A percentile compares a stretch with the other conserved stretches of the same genome.
These are phyloP conservation scores for Blastobasis adustella DNA, from an alignment of 2,888 invertebrate species.

Conservation along the genomic window DNA sequence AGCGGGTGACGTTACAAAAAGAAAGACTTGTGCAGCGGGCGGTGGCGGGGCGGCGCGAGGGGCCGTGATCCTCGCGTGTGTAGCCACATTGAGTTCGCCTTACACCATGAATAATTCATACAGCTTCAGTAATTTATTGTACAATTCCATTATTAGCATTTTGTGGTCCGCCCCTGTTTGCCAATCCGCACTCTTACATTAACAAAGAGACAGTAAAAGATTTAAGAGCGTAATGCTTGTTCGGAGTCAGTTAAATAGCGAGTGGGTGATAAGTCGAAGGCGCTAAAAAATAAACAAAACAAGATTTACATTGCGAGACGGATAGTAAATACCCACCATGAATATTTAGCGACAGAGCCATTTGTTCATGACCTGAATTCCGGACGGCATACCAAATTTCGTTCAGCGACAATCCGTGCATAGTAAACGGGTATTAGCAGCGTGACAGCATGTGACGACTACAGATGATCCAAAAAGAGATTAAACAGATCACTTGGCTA, in stretches of 20 bases:
- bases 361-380: conserved; percentile 60
- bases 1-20: conserved; percentile 12
- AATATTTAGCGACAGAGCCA: conserved; percentile 45
- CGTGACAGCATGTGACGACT: too few species aligned
- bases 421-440: conserved; percentile 26
- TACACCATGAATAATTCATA: conserved; percentile 34
- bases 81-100: conserved; percentile 23
- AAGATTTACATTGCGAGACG: conserved; percentile 16
- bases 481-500: too few species aligned
- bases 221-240: neutral
- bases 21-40: conserved; percentile 3
- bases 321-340: conserved; percentile 29
- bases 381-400: conserved; percentile 46
- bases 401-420: conserved; percentile 34
- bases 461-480: too few species aligned
- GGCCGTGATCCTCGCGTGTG: conserved; percentile 21
- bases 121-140: conserved; percentile 33
- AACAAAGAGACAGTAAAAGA: conserved; percentile 4
- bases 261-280: too few species aligned
- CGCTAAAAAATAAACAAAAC: conserved; percentile 12
- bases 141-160: conserved; percentile 31
- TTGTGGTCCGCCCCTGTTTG: conserved; percentile 15
- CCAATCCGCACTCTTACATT: conserved; percentile 13
- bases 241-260: too few species aligned
- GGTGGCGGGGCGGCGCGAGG: conserved; percentile 11